phyloP scores from a whole-genome alignment of 2,797 vertebrate genomes.

The Eremophila alpestris region DNA sequence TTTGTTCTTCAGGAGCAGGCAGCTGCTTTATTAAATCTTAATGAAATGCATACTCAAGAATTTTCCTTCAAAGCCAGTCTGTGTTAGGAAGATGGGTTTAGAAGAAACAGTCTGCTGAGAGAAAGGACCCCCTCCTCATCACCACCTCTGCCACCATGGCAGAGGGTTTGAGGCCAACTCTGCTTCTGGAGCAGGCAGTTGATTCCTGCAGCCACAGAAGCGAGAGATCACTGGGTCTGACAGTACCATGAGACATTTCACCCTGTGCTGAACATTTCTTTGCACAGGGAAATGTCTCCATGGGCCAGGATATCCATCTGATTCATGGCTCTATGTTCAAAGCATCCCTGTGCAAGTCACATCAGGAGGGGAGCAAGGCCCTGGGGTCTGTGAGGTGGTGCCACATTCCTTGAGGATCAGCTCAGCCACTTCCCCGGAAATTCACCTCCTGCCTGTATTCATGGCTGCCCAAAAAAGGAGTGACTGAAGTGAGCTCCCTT shows the following conservation, averaged over 20 bases:
- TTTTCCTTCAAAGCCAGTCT: conserved; percentile 56
- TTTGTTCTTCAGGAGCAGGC: conserved; percentile 54
- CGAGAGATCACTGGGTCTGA: background rate
- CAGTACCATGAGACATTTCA: rapidly evolving
- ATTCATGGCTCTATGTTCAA: background rate
- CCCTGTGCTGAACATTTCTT: background rate
- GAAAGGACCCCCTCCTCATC: conserved; percentile 7
- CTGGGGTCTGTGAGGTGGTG: background rate
- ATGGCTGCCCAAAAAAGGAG: background rate
- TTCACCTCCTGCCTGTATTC: background rate
- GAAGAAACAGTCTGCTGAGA: conserved; percentile 40
- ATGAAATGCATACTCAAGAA: conserved; percentile 60
- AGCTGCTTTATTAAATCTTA: conserved; percentile 72
- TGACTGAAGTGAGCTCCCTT: background rate
- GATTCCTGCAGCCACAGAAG: background rate
- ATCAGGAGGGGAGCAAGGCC: background rate
- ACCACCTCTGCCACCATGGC: background rate
- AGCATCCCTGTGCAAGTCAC: background rate
- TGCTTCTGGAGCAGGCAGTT: rapidly evolving
- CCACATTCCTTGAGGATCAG: background rate
- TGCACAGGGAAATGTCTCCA: rapidly evolving
- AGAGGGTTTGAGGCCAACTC: rapidly evolving
- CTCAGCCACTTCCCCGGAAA: background rate
- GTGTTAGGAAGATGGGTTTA: conserved; percentile 25
- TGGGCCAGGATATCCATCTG: background rate